These are phyloP conservation scores for Limnephilus rhombicus DNA, from an alignment of 2,888 invertebrate genomes.

Conservation along the genomic window DNA sequence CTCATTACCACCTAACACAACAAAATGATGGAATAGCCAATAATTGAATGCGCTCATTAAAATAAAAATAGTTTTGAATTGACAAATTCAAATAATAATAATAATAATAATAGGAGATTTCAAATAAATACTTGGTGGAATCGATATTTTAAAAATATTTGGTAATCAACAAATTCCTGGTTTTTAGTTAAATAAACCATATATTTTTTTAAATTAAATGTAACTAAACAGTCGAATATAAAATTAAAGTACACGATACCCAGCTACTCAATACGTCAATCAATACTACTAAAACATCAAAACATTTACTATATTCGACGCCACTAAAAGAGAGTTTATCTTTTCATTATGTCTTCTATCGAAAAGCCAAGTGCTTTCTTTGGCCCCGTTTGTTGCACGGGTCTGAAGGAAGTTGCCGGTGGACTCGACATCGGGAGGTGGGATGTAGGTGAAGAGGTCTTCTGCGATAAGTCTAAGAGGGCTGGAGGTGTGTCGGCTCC, in stretches of 20 bases:
- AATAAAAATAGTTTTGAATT: neutral
- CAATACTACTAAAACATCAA: neutral
- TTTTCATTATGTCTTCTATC: constrained; percentile 93
- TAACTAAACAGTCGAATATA: constrained; percentile 24
- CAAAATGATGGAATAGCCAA: neutral
- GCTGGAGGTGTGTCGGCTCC: constrained; percentile 71
- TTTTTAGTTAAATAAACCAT: constrained; percentile 13
- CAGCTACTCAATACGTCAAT: constrained; percentile 46
- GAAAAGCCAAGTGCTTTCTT: constrained; percentile 85
- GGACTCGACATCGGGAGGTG: constrained; percentile 67
- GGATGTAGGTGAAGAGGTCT: constrained; percentile 69
- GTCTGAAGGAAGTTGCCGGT: constrained; percentile 58
- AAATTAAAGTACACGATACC: constrained; percentile 37
- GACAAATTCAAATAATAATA: neutral
- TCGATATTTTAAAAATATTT: constrained; percentile 16
- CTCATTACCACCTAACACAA: constrained; percentile 2
- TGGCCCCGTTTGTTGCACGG: constrained; percentile 69
- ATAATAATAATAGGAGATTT: neutral
- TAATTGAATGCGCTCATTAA: constrained; percentile 31
- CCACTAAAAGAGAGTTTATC: constrained; percentile 74
- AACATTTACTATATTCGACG: neutral
- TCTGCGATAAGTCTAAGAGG: constrained; percentile 79
- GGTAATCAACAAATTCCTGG: constrained; percentile 9
- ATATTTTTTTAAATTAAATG: neutral
- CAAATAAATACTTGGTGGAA: constrained; percentile 9